Conservation (phyloP, 2,888 invertebrate genomes). For the Archaeoteleia sp. region DNA sequence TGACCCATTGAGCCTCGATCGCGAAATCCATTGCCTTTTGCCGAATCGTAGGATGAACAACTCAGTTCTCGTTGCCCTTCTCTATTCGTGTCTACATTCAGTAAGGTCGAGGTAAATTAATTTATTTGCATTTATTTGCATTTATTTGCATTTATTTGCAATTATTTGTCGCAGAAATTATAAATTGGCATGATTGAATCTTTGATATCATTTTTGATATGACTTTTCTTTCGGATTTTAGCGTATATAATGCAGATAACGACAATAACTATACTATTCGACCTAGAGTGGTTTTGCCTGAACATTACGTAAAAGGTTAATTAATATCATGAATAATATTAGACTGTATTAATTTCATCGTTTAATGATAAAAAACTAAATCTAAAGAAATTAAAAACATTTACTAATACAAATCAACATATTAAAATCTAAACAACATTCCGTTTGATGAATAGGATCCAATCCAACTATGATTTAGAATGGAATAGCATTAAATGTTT, state of each 20-base stretch:
- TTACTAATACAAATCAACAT: too few relatives aligned
- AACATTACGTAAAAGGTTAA: conserved; percentile 85
- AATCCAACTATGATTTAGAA: too few relatives aligned
- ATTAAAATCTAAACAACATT: too few relatives aligned
- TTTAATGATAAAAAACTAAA: too few relatives aligned
- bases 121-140: conserved; percentile 8
- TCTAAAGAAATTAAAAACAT: too few relatives aligned
- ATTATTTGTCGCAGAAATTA: too few relatives aligned
- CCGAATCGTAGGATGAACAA: conserved; percentile 62
- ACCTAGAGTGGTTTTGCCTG: conserved; percentile 82
- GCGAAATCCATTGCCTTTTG: conserved; percentile 26
- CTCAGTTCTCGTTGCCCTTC: conserved; percentile 52
- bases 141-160: too few relatives aligned
- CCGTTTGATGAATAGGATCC: too few relatives aligned
- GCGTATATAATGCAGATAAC: conserved; percentile 54
- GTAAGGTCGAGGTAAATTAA: conserved; percentile 18
- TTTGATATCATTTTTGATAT: conserved; percentile 8
- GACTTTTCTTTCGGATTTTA: conserved; percentile 44
- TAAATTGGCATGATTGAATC: too few relatives aligned
- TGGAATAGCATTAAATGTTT: too few relatives aligned
- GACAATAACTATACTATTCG: conserved; percentile 76
- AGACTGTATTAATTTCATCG: neutral
- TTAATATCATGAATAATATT: conserved; percentile 1
- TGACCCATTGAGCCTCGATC: conserved; percentile 14
- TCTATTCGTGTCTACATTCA: conserved; percentile 15